phyloP scores from a whole-genome alignment of 2,113 vertebrate species.

The Hucho hucho region DNA sequence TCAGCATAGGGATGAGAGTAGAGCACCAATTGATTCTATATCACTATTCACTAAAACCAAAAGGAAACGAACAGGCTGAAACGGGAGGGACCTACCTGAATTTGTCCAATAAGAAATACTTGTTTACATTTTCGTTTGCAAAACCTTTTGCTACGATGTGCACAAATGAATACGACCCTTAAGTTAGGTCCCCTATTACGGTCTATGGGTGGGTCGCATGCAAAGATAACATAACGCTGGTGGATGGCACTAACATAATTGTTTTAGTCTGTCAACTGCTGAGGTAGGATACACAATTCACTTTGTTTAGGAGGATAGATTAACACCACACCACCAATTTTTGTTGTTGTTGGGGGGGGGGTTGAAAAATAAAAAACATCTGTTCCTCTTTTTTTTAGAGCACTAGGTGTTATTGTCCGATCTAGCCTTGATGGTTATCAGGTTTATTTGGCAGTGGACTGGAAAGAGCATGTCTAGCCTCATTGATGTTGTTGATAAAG shows the following conservation, averaged over 20 bases:
- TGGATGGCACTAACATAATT: no score
- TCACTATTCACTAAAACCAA: neutral
- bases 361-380: no score
- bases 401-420: slow-evolving; percentile 17
- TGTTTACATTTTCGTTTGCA: no score
- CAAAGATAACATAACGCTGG: no score
- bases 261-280: slow-evolving; percentile 23
- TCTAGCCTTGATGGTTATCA: slow-evolving; percentile 33
- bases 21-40: neutral
- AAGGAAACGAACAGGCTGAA: no score
- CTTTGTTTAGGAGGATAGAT: slow-evolving; percentile 1
- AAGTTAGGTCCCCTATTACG: neutral
- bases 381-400: neutral
- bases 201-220: no score
- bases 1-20: neutral
- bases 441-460: slow-evolving; percentile 45
- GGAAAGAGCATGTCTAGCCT: slow-evolving; percentile 46
- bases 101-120: no score
- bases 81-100: no score
- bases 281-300: slow-evolving; percentile 23
- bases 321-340: slow-evolving; percentile 9
- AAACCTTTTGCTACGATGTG: no score
- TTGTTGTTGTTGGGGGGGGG: no score
- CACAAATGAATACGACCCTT: neutral
- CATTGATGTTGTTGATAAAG: slow-evolving; percentile 57